A percentile compares a stretch with the other conserved stretches of the same genome.
Evolutionary conservation across 2,797 vertebrate species (phyloP).

Genomic region (Rhinoraja longicauda): DNA sequence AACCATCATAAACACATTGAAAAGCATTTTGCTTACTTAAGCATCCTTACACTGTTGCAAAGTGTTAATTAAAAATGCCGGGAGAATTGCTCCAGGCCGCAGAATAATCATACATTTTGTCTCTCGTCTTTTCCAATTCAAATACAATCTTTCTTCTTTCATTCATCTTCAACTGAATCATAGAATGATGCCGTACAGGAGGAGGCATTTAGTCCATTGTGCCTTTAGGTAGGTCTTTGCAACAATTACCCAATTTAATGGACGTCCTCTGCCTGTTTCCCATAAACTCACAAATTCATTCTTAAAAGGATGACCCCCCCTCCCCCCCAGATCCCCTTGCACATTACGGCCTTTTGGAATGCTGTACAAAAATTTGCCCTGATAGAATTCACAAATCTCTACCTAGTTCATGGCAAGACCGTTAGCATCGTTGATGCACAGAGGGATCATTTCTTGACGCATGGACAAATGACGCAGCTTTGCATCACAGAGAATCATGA

Average conservation of each 20-base stretch:
- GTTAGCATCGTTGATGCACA: no score
- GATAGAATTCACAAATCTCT: no score
- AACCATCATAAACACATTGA: constrained; percentile 31
- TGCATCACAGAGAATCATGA: no score
- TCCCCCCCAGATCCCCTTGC: no score
- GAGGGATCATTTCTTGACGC: no score
- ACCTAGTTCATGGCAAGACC: no score
- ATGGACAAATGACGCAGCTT: no score
- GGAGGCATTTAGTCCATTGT: not conserved
- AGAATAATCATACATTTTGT: not conserved
- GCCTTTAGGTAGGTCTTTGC: not conserved
- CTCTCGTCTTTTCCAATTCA: not conserved
- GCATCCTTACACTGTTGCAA: constrained; percentile 27
- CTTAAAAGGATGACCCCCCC: no score
- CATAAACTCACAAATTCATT: not conserved
- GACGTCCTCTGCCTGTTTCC: not conserved
- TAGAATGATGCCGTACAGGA: not conserved
- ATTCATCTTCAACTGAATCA: not conserved
- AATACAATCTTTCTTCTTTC: not conserved
- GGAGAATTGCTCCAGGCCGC: constrained; percentile 24
- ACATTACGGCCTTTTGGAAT: no score
- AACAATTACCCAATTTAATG: not conserved
- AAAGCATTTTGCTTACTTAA: constrained; percentile 35
- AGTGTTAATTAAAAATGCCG: constrained; percentile 35
- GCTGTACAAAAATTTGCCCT: no score